Percentiles rank a stretch among this genome's conserved stretches.
These are phyloP conservation scores for Hylyphantes graminicola DNA, from an alignment of 1,140 invertebrate species.

Conservation along the genomic window DNA sequence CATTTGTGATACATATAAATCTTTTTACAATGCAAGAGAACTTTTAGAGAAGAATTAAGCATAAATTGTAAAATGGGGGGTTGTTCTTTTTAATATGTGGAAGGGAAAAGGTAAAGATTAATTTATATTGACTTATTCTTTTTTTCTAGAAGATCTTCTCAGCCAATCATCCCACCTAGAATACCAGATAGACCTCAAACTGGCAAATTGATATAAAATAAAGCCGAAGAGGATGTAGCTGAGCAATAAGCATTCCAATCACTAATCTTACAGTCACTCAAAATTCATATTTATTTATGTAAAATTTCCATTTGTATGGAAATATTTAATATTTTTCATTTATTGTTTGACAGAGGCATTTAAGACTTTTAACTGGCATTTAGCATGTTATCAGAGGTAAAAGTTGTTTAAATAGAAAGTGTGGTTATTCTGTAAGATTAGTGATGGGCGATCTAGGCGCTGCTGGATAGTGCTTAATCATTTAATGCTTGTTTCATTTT, in stretches of 20 bases:
- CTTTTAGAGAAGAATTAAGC: neutral
- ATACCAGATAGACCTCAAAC: constrained; percentile 76
- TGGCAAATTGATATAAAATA: constrained; percentile 30
- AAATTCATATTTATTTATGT: neutral
- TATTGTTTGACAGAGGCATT: neutral
- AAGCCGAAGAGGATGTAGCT: neutral
- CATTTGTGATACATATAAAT: neutral
- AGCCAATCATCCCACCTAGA: constrained; percentile 76
- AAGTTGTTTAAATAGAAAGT: neutral
- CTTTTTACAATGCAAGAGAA: neutral
- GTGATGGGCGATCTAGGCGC: constrained; percentile 31
- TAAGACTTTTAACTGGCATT: neutral
- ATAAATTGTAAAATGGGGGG: neutral
- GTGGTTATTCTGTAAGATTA: neutral
- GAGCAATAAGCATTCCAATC: constrained; percentile 11
- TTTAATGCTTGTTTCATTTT: constrained; percentile 21
- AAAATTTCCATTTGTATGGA: neutral
- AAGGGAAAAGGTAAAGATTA: no score
- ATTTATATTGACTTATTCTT: neutral
- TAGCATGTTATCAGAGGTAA: neutral
- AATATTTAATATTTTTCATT: neutral
- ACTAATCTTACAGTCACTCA: neutral
- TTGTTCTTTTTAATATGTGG: neutral
- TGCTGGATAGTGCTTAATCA: constrained; percentile 28
- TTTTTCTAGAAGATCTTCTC: constrained; percentile 71